These are phyloP conservation scores for Cheilosia soror DNA, from an alignment of 2,888 invertebrate genomes.

Conservation along the genomic window DNA sequence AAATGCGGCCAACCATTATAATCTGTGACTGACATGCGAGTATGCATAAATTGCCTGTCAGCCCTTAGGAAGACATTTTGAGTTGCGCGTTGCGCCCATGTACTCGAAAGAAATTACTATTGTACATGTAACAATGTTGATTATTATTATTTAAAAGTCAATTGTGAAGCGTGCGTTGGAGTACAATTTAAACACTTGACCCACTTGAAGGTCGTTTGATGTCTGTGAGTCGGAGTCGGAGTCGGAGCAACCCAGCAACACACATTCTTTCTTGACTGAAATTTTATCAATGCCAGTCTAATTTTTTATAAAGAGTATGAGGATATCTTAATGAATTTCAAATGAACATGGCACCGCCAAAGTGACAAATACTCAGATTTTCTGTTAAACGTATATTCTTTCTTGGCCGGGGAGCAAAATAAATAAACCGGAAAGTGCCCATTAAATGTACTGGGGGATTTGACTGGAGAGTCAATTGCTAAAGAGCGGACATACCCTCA, in stretches of 20 bases:
- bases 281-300: too few relatives aligned
- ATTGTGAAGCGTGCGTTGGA: conserved; percentile 36
- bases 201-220: conserved; percentile 40
- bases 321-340: too few relatives aligned
- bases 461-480: conserved; percentile 31
- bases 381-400: background rate
- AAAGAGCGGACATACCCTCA: conserved; percentile 1
- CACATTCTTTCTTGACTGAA: too few relatives aligned
- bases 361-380: background rate
- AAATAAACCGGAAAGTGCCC: conserved; percentile 23
- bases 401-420: background rate
- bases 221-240: background rate
- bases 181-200: conserved; percentile 52
- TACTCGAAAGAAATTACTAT: conserved; percentile 4
- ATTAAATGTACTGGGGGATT: background rate
- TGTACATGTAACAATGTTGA: conserved; percentile 31
- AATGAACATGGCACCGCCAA: conserved; percentile 8
- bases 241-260: background rate
- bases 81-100: conserved; percentile 16
- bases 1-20: conserved; percentile 43
- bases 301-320: too few relatives aligned
- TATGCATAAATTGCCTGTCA: conserved; percentile 40
- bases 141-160: conserved; percentile 43
- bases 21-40: conserved; percentile 34
- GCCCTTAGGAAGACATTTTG: conserved; percentile 25